Evolutionary conservation across 2,113 vertebrate species (phyloP), one percentile per base, ranked within the genome.

Genomic region (Actenoides hombroni): DNA sequence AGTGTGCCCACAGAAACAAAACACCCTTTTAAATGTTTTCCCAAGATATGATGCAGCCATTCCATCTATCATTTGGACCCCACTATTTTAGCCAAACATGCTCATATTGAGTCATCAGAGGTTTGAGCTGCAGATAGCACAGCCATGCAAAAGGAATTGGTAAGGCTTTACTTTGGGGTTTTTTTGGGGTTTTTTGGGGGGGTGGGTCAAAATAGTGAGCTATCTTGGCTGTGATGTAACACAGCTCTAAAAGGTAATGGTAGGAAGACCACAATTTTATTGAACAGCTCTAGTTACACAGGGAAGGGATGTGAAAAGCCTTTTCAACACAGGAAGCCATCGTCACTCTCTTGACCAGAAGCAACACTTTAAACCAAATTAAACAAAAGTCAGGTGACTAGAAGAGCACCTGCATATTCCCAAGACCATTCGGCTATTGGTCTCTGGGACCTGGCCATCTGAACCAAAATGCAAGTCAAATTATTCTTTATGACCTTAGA

Each of bases 311-410:
- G 57, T 93, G 83, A 93, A 95, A 94, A 94, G 23, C 33, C 75
- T 92, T 94, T 93, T 95, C 94, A 90, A 53, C 86, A 89, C 84
- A 94, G 88, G 93, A 95, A 94, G 79, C 64, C 53, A 21, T 23
- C 84, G 75, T 65, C 83, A 35, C 33, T 84, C 68, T 68, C 78
- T 85, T 83, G 77, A 88, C 88, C 88, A 95, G 83, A 86, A 65
- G 57, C 83, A 92, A 61, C 83, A 79, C 80, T 96, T 96, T 76
- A 91, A 86, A 94, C 37, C 86, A 86, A 95, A 97, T 96, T 84
- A 96, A 94, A 87, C 60, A 82, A 73, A 86, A 94, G 48, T 86
- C 87, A 95, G 77, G 65, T 89, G 83, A 87, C 80, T 76, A 49
- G 69, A 84, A 65, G 33, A 96, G 80, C 86, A 94, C 88, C 86